Evolutionary conservation across 2,113 vertebrate genomes (phyloP).

Genomic region (Centrocercus urophasianus): DNA sequence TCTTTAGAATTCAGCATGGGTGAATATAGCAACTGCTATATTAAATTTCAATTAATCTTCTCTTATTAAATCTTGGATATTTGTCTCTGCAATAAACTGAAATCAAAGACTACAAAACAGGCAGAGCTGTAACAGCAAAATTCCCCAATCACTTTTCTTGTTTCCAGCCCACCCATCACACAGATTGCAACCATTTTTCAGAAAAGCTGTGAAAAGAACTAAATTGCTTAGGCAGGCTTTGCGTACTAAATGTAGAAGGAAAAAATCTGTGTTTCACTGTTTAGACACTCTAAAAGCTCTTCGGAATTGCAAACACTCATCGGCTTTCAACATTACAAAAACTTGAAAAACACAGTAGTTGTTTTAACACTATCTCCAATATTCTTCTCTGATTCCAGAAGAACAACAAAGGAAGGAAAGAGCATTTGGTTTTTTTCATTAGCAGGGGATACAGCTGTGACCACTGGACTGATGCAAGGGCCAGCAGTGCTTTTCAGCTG

Average conservation of each 20-base stretch:
- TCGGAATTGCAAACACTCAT: slow-evolving; percentile 1
- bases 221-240: neutral
- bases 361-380: neutral
- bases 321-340: neutral
- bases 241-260: neutral
- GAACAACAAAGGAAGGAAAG: neutral
- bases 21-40: neutral
- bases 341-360: neutral
- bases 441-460: neutral
- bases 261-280: slow-evolving; percentile 24
- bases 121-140: neutral
- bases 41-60: neutral
- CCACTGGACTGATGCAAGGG: neutral
- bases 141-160: neutral
- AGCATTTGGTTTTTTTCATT: neutral
- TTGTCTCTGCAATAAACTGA: neutral
- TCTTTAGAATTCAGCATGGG: neutral
- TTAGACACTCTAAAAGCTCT: neutral
- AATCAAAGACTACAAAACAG: neutral
- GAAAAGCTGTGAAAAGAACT: slow-evolving; percentile 19
- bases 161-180: neutral
- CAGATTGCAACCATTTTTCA: slow-evolving; percentile 31
- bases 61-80: neutral
- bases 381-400: neutral
- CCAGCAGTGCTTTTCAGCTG: neutral